A percentile compares a stretch with the other conserved stretches of the same genome.
Evolutionary conservation across 2,113 vertebrate genomes (phyloP).

Genomic region (Coryphaenoides rupestris): DNA sequence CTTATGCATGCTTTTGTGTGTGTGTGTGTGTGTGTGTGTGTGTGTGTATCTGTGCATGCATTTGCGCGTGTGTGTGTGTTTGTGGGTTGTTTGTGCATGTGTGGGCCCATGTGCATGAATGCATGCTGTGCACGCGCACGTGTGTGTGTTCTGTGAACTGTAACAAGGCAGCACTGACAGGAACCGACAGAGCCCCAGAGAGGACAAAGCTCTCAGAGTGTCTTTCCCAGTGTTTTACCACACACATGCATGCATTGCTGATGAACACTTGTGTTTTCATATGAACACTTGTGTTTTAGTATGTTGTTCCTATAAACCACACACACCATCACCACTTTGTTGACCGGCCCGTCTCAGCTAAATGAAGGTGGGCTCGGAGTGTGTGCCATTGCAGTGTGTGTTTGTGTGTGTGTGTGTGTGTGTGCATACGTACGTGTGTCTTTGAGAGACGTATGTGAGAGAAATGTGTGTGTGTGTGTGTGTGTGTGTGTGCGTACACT

Average conservation of each 20-base stretch:
- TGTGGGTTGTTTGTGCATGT: neutral
- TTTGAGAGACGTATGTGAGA: no score
- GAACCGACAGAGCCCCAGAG: constrained; percentile 16
- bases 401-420: neutral
- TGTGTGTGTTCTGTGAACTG: constrained; percentile 27
- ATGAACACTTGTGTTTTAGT: constrained; percentile 4
- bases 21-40: constrained; percentile 12
- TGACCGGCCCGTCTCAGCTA: no score
- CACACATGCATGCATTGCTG: neutral
- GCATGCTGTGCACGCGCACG: neutral
- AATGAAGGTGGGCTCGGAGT: no score
- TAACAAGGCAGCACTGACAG: constrained; percentile 26
- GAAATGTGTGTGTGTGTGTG: neutral
- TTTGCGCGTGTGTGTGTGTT: constrained; percentile 3
- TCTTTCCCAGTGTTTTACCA: constrained; percentile 7
- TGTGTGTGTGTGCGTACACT: constrained; percentile 7
- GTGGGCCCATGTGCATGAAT: neutral
- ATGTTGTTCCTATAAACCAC: no score
- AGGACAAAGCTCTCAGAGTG: constrained; percentile 4
- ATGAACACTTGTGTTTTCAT: constrained; percentile 7
- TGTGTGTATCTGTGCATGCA: constrained; percentile 4
- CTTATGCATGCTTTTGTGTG: neutral
- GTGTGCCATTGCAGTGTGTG: no score
- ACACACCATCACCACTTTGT: no score
- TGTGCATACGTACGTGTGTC: neutral